These are phyloP conservation scores for Sebastes matsubarae DNA, from an alignment of 2,797 vertebrate genomes.

Conservation along the genomic window DNA sequence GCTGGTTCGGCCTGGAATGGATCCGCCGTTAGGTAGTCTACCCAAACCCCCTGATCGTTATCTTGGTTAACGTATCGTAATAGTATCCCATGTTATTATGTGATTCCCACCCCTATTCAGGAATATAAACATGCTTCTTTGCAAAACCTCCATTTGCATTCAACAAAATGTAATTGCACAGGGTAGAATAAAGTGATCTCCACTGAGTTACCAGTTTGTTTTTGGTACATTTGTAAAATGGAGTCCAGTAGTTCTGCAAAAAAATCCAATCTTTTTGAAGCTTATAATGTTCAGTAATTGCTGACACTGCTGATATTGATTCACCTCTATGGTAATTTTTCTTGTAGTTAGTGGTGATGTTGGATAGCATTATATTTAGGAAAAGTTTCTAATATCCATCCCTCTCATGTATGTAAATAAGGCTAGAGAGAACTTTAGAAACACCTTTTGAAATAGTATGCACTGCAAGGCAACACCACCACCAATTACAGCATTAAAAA, in stretches of 20 bases:
- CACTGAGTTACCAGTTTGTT: neutral
- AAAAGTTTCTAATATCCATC: neutral
- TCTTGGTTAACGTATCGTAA: no score
- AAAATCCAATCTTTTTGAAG: neutral
- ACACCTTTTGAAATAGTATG: neutral
- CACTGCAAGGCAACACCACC: neutral
- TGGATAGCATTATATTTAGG: neutral
- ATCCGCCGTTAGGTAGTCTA: fast-evolving
- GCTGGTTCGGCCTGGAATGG: no score
- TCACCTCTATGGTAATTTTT: neutral
- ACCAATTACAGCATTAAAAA: neutral
- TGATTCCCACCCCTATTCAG: no score
- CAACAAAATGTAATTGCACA: neutral
- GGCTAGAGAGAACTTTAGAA: neutral
- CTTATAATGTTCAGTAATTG: neutral
- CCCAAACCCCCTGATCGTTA: no score
- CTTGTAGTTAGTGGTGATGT: neutral
- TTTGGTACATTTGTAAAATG: neutral
- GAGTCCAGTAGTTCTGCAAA: neutral
- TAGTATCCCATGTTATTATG: no score
- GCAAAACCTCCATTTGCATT: neutral
- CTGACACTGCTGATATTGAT: neutral
- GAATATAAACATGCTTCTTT: neutral
- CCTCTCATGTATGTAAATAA: neutral
- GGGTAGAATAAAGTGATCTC: neutral